phyloP scores from a whole-genome alignment of 2,797 vertebrate genomes.

The Harpagifer antarcticus region DNA sequence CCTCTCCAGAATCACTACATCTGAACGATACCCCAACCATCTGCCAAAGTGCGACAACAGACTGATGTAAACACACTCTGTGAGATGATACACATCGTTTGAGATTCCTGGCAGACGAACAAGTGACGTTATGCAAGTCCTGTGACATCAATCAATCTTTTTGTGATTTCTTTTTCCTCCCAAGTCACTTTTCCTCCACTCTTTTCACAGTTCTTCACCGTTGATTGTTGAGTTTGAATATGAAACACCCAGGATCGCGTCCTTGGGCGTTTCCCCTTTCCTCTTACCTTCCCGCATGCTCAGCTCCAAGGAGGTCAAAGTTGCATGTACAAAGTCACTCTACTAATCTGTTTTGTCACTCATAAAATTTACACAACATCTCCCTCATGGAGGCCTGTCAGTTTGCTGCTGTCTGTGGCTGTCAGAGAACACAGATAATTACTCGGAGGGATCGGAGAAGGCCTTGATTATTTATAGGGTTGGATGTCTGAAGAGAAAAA shows the following conservation, averaged over 20 bases:
- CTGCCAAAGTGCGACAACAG: constrained; percentile 72
- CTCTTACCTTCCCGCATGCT: constrained; percentile 67
- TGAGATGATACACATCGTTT: constrained; percentile 36
- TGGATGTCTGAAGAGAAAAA: constrained; percentile 73
- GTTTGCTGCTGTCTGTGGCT: constrained; percentile 86
- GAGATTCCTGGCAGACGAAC: constrained; percentile 18
- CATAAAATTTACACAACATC: constrained; percentile 90
- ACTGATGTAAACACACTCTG: constrained; percentile 61
- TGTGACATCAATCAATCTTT: constrained; percentile 10
- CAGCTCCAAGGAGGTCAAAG: constrained; percentile 81
- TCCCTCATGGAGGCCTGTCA: constrained; percentile 88
- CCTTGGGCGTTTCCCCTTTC: constrained; percentile 20
- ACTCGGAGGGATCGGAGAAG: constrained; percentile 82
- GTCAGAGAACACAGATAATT: constrained; percentile 88
- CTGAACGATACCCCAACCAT: constrained; percentile 57
- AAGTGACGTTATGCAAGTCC: neutral
- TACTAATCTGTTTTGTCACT: constrained; percentile 90
- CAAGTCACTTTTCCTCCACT: neutral
- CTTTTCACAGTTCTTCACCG: neutral
- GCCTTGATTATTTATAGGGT: constrained; percentile 88
- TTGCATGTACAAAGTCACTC: constrained; percentile 84
- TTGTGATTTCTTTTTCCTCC: neutral
- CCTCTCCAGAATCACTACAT: constrained; percentile 72
- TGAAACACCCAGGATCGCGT: neutral
- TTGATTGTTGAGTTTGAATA: constrained; percentile 11